Evolutionary conservation across 1,140 invertebrate genomes (phyloP).

Genomic region (Adoxophyes honmai): DNA sequence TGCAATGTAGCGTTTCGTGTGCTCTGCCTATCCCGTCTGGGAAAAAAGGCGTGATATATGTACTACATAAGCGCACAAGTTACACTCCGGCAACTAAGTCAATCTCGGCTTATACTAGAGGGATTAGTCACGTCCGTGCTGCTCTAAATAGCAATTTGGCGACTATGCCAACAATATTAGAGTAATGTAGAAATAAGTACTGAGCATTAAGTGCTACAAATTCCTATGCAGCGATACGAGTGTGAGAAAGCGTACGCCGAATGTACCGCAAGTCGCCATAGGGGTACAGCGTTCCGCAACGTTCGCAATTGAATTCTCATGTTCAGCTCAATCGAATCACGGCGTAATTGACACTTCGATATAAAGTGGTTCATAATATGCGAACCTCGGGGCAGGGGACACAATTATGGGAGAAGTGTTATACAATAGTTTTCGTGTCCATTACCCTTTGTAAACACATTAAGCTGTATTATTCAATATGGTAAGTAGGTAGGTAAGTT

Average conservation of each 20-base stretch:
- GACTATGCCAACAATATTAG: too few species aligned
- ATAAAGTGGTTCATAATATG: constrained; percentile 13
- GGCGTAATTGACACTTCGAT: constrained; percentile 9
- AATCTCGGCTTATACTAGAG: too few species aligned
- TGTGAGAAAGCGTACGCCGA: not conserved
- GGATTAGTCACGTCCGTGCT: too few species aligned
- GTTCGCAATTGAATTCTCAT: constrained; percentile 16
- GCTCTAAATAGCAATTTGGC: too few species aligned
- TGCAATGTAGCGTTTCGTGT: too few species aligned
- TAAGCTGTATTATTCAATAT: not conserved
- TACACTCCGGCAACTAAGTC: too few species aligned
- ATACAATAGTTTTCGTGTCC: not conserved
- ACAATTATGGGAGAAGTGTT: constrained; percentile 5
- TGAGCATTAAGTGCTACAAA: too few species aligned
- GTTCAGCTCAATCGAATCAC: constrained; percentile 11
- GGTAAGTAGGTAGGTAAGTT: not conserved
- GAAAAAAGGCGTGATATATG: too few species aligned
- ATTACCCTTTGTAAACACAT: constrained; percentile 5
- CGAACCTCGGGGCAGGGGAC: not conserved
- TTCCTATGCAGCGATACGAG: too few species aligned
- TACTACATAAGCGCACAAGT: too few species aligned
- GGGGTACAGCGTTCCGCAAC: constrained; percentile 3
- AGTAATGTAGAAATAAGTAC: too few species aligned
- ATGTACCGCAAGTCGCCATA: not conserved
- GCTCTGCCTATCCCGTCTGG: too few species aligned